A percentile compares a stretch with the other conserved stretches of the same genome.
These are phyloP conservation scores for Gracilinanus agilis DNA, from an alignment of 2,113 vertebrate species.

Conservation along the genomic window DNA sequence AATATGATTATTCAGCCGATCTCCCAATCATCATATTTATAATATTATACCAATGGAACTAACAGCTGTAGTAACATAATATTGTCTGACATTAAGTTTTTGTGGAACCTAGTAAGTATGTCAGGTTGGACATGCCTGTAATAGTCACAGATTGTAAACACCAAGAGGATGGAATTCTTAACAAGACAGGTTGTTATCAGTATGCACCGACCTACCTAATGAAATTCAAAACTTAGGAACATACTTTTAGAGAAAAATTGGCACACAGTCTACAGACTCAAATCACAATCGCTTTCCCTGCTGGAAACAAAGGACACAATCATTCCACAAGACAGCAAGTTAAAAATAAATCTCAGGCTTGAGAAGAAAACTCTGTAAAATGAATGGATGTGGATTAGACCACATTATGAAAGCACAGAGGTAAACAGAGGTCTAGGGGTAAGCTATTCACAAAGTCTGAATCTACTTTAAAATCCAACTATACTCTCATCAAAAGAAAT, in stretches of 20 bases:
- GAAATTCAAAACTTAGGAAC: constrained; percentile 40
- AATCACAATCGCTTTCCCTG: constrained; percentile 56
- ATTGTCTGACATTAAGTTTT: neutral
- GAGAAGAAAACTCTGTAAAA: neutral
- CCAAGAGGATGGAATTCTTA: neutral
- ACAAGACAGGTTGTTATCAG: constrained; percentile 57
- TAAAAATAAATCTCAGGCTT: constrained; percentile 55
- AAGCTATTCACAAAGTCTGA: neutral
- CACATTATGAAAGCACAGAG: neutral
- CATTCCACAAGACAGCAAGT: constrained; percentile 39
- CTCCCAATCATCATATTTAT: neutral
- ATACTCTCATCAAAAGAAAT: neutral
- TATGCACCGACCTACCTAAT: constrained; percentile 38
- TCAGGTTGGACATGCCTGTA: neutral
- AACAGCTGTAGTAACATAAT: neutral
- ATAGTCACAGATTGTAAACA: neutral
- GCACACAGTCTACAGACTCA: constrained; percentile 50
- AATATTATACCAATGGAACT: neutral
- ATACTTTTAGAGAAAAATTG: constrained; percentile 51
- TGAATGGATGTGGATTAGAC: neutral
- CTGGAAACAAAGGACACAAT: constrained; percentile 73
- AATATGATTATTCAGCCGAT: neutral
- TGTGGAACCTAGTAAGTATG: neutral
- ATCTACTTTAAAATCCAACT: neutral
- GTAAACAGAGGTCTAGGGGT: neutral